Base-by-base conservation (phyloP, 37 sponge, comb jelly and placozoan genomes). In the Lycopodina hypogea region DNA sequence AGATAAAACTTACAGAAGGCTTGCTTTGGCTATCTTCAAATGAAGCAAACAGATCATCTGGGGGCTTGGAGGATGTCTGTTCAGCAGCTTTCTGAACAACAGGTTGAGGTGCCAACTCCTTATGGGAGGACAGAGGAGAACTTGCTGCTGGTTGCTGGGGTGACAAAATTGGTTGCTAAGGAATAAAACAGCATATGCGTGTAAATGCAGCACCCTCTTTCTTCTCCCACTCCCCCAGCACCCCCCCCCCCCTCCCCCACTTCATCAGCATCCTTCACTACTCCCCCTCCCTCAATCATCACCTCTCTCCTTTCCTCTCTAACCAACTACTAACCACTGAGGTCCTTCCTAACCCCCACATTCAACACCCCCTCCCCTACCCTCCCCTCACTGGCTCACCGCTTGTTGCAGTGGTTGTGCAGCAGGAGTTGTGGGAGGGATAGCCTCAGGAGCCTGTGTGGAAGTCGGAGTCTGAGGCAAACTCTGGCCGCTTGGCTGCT, bases 401-500 rank as follows among this genome's bases (percentile, higher is more conserved):
- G 30, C 66, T 65, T 65, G 66, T 34, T 24, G 66, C 7, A 12
- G 4, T 4, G 30, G 66, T 12, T 3, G 35, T 24, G 34, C 6
- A 28, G 68, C 36, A 42, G 71, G 42, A 9, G 42, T 39, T 21
- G 39, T 7, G 24, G 42, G 1, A 14, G 71, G 48, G 12, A 14
- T 6, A 40, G 30, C 35, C 1, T 18, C n/a, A 59, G 28, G 28
- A 17, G n/a, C 57, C 50, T 77, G 78, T 30, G n/a, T 45, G 32
- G 56, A 24, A 71, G 60, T 19, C 51, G 71, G 7, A 36, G 62
- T 60, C 7, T 42, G 41, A n/a, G 72, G 65, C 14, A 65, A 3
- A 26, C 51, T 50, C 41, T 74, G 76, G n/a, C 53, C 67, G 21
- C 26, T 42, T 53, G 68, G 84, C 66, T 58, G 26, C 33, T 72